A percentile compares a stretch with the other conserved stretches of the same genome.
These are phyloP conservation scores for Pocillopora verrucosa DNA, from an alignment of 64 coral and sea anemone species.

Conservation along the genomic window DNA sequence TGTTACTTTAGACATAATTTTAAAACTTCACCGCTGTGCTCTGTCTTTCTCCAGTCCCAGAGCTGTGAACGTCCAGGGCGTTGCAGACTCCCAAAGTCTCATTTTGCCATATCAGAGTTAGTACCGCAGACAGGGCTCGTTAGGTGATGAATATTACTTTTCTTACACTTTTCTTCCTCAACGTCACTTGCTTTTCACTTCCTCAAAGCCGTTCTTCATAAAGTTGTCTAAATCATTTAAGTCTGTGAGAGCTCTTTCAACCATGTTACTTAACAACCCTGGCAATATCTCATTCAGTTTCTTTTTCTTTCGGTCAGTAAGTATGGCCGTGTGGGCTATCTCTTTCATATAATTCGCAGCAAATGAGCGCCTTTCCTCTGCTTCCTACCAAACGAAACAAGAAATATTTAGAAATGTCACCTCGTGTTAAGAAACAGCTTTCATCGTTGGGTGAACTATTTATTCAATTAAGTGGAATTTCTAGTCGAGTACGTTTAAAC, in stretches of 20 bases:
- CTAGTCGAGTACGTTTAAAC: too few relatives aligned
- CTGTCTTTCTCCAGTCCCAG: background rate
- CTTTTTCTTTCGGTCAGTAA: slow-evolving; percentile 80
- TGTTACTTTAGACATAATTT: too few relatives aligned
- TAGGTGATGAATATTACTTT: background rate
- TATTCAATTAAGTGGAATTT: too few relatives aligned
- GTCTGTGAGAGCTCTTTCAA: slow-evolving; percentile 63
- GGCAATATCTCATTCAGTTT: slow-evolving; percentile 79
- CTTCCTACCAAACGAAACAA: slow-evolving; percentile 61
- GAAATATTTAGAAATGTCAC: background rate
- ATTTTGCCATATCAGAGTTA: too few relatives aligned
- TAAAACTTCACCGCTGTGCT: too few relatives aligned
- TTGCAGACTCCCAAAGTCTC: too few relatives aligned
- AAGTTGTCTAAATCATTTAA: slow-evolving; percentile 61
- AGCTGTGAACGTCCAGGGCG: too few relatives aligned
- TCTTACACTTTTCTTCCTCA: background rate
- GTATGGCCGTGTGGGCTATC: slow-evolving; percentile 71
- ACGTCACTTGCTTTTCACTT: slow-evolving; percentile 61
- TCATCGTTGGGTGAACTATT: background rate
- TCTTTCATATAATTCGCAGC: slow-evolving; percentile 82
- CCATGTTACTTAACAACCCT: slow-evolving; percentile 69
- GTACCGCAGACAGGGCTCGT: background rate
- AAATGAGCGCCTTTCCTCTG: slow-evolving; percentile 67
- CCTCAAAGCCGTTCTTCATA: slow-evolving; percentile 75
- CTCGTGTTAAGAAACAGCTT: background rate